Base-by-base conservation (phyloP, 2,113 vertebrate species). In the Pterocles burchelli region DNA sequence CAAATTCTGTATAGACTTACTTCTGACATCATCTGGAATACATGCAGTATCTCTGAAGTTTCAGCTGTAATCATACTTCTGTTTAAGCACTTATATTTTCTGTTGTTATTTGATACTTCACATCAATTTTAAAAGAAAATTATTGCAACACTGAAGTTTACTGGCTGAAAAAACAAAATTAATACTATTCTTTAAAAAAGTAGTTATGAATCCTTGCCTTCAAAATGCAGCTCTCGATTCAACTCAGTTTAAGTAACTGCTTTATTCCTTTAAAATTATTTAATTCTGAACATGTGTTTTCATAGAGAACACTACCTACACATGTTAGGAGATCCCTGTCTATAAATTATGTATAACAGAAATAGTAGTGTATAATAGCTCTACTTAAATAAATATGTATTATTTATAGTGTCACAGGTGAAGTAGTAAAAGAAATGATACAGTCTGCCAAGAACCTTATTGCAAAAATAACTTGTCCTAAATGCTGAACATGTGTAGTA, bases 331-430 rank as follows among this genome's bases (percentile, higher is more conserved):
- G 91, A 97, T 97, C 93, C 95, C 71, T 96, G 88, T 58, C 94
- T 90, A 97, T 98, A 98, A 98, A 98, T 98, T 97, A 98, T 98
- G 94, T 93, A 98, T 62, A 48, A 94, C 59, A 92, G 65, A 90
- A 96, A 96, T 38, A 95, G 85, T 74, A 94, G 72, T 58, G 76
- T 97, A 91, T 95, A 97, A 97, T 90, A 96, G 90, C 79, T 84
- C 90, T 96, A 90, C 94, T 97, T 97, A 98, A 97, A 97, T 96
- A 97, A 97, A 96, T 90, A 97, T 98, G 84, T 66, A 98, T 98
- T 98, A 98, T 98, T 98, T 97, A 98, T 97, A 88, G 83, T 96
- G 97, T 97, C 97, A 97, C 93, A 98, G 97, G 97, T 97, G 97
- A 98, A 98, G 72, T 95, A 96, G 93, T 96, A 85, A 93, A 96